Percentiles rank a stretch among this genome's conserved stretches.
Evolutionary conservation across 2,797 vertebrate genomes (phyloP).

Genomic region (Paramormyrops hopkinsi): DNA sequence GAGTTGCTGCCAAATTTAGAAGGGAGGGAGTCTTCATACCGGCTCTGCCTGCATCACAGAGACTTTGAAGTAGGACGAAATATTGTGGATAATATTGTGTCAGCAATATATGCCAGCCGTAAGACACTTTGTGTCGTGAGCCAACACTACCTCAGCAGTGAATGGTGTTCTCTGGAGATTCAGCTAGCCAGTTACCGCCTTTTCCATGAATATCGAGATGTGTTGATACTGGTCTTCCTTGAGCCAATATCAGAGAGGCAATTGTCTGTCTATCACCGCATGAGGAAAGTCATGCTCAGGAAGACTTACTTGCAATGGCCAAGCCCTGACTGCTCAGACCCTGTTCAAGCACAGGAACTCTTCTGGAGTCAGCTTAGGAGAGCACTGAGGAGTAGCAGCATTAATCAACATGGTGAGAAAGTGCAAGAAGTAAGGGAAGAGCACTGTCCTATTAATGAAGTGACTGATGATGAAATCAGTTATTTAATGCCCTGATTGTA

Average conservation of each 20-base stretch:
- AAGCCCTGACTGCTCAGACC: constrained; percentile 51
- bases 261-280: constrained; percentile 70
- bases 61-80: constrained; percentile 67
- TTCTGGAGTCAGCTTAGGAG: constrained; percentile 72
- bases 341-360: constrained; percentile 57
- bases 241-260: constrained; percentile 66
- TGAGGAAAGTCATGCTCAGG: constrained; percentile 78
- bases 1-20: constrained; percentile 65
- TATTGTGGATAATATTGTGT: constrained; percentile 76
- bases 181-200: constrained; percentile 78
- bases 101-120: constrained; percentile 70
- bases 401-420: constrained; percentile 30
- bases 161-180: constrained; percentile 84
- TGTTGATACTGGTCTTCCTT: constrained; percentile 73
- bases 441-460: constrained; percentile 29
- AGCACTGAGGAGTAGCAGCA: constrained; percentile 54
- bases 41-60: constrained; percentile 65
- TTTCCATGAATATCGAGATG: constrained; percentile 74
- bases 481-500: constrained; percentile 42
- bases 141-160: constrained; percentile 70
- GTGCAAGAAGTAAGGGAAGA: constrained; percentile 13
- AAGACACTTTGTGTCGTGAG: constrained; percentile 80
- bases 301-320: constrained; percentile 81
- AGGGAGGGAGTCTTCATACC: constrained; percentile 49
- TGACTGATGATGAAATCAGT: constrained; percentile 36